Evolutionary conservation across 2,113 vertebrate species (phyloP), one percentile per base, ranked within the genome.

Genomic region (Petrocephalus microphthalmus): DNA sequence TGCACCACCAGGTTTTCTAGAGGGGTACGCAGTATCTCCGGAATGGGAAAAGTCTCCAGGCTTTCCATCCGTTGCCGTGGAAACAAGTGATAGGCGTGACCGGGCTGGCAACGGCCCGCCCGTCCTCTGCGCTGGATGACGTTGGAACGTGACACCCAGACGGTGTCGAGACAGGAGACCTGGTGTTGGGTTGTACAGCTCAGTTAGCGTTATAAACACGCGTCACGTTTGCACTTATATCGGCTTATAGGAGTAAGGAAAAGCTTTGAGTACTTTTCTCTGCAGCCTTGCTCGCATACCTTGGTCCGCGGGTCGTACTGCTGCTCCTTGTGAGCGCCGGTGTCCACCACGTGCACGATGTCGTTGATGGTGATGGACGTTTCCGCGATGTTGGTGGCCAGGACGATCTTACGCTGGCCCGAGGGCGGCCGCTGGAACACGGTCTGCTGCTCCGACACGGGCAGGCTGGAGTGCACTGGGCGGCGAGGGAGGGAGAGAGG

Each of bases 331-430:
- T 98, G 98, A 29, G 95, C 96, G 78, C 98, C 98, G 0, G 95
- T 93, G 92, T 99, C 97, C 90, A 99, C 97, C 85, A 99, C 98
- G 0, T 99, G 97, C n/a, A 99, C 97, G 0, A 99, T 97, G 91
- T 99, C 98, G 0, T 99, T 97, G 88, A 99, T 97, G 15, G 98
- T 99, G 94, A 99, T 96, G 78, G 98, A 98, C 1, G 98, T 99
- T 94, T 99, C 98, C 0, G 98, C 98, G 0, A 99, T 99, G 92
- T 99, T 99, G 87, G 98, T 99, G 86, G 98, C 95, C 87, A 99
- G 93, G 53, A 99, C 97, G 0, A 99, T 97, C 94, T 99, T 99
- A 85, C 98, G 96, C 89, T 95, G 93, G 0, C 96, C 97, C 0
- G 91, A 91, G 0, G 94, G 96, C 13, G 98, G 97, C 89, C 92